Evolutionary conservation across 2,888 invertebrate genomes (phyloP), one percentile per base, ranked within the genome.

Genomic region (Odontomyia ornata): DNA sequence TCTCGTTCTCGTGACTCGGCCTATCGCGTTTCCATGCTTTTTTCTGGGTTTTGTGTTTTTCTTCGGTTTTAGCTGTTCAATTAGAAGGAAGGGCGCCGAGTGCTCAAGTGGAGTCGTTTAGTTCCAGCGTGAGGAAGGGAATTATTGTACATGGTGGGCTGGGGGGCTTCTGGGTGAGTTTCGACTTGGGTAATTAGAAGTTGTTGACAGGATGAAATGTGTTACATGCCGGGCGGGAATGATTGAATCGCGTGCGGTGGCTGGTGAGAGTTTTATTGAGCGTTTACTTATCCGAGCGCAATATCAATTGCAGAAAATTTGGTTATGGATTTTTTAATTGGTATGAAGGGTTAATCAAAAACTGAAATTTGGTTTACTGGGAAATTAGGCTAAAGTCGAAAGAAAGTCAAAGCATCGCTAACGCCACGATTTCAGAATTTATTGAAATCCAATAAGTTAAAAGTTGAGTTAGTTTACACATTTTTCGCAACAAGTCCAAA

Each of bases 191-290:
- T 60, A 60, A 60, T 60, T 60, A 60, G 60, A 25, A 60, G 60
- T 25, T 60, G 60, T 60, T 60, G 60, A 60, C 60, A 60, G 18
- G 60, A n/a, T 23, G 60, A 13, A 60, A 60, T 60, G 60, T 23
- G 60, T 60, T 11, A 25, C 25, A 21, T 7, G 60, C 25, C 25
- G 1, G 2, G 60, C 21, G 60, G 23, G 52, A 15, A 52, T 18
- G 52, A 15, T 18, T 11, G 52, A 15, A 52, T 18, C 15, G 52
- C 15, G 18, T 15, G 52, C 52, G 36, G 0, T 7, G 4, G 7
- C 7, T 52, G 18, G 18, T 7, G 15, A 15, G 52, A 52, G 5
- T 7, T 15, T 52, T 15, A 15, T 52, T 7, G 52, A 52, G 18
- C 18, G 52, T 52, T 52, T 52, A 52, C 13, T 52, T 52, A 52